Evolutionary conservation across 2,888 invertebrate genomes (phyloP).

Genomic region (Tachina fera): DNA sequence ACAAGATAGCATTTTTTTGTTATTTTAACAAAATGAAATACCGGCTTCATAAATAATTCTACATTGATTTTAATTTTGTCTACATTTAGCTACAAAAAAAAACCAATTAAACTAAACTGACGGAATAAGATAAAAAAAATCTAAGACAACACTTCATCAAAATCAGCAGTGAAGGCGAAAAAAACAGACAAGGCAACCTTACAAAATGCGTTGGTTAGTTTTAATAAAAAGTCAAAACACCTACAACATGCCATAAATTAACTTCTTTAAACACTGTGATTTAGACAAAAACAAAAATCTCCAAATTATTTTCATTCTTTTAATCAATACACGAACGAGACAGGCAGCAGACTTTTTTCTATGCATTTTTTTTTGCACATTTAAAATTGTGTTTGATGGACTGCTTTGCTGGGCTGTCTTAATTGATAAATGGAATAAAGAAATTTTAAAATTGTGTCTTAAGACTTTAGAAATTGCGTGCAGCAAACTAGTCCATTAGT

Average conservation of each 20-base stretch:
- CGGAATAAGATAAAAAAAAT: conserved; percentile 5
- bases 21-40: conserved; percentile 19
- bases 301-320: conserved; percentile 37
- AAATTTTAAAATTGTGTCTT: conserved; percentile 29
- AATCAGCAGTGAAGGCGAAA: conserved; percentile 20
- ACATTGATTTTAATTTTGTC: conserved; percentile 51
- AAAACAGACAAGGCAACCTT: not conserved
- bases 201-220: conserved; percentile 26
- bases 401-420: conserved; percentile 20
- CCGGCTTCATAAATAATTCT: conserved; percentile 57
- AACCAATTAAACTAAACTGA: conserved; percentile 11
- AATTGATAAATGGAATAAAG: conserved; percentile 41
- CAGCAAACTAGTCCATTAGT: conserved; percentile 52
- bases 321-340: not conserved
- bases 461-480: conserved; percentile 58
- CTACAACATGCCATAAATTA: conserved; percentile 69
- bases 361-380: not conserved
- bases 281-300: conserved; percentile 19
- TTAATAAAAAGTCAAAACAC: conserved; percentile 55
- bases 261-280: conserved; percentile 54
- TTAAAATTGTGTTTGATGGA: not conserved
- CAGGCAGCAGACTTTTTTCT: conserved; percentile 34
- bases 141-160: conserved; percentile 40
- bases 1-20: conserved; percentile 2
- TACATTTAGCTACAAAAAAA: conserved; percentile 34